Conservation (phyloP, 1,140 invertebrate species). For the Sycophaga agraensis region DNA sequence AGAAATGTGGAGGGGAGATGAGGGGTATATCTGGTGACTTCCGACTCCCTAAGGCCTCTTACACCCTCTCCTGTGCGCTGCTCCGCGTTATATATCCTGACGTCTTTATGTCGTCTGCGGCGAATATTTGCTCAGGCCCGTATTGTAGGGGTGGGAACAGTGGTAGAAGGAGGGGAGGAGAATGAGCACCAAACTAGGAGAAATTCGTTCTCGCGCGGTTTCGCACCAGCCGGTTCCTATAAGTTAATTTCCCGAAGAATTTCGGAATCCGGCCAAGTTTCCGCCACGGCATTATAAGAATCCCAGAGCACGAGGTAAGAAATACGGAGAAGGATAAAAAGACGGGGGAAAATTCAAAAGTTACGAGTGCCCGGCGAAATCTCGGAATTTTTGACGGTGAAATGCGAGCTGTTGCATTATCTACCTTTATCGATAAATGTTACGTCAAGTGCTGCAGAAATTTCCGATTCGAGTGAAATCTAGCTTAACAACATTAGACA, state of each 20-base stretch:
- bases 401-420: no score
- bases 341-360: no score
- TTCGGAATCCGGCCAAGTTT: background rate
- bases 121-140: slow-evolving; percentile 27
- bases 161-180: background rate
- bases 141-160: background rate
- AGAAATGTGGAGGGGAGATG: no score
- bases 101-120: slow-evolving; percentile 31
- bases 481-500: no score
- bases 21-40: slow-evolving; percentile 22
- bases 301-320: no score
- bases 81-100: slow-evolving; percentile 19
- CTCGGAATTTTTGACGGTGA: no score
- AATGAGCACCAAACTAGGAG: background rate
- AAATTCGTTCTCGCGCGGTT: background rate
- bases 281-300: no score
- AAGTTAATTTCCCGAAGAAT: slow-evolving; percentile 12
- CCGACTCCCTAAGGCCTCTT: slow-evolving; percentile 14
- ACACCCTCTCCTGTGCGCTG: slow-evolving; percentile 1
- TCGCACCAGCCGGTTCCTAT: slow-evolving; percentile 2
- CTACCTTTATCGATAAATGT: no score
- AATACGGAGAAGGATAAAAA: no score
- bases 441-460: no score
- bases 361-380: no score
- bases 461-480: no score